These are phyloP conservation scores for Seriola quinqueradiata DNA, from an alignment of 2,113 vertebrate species.

Conservation along the genomic window DNA sequence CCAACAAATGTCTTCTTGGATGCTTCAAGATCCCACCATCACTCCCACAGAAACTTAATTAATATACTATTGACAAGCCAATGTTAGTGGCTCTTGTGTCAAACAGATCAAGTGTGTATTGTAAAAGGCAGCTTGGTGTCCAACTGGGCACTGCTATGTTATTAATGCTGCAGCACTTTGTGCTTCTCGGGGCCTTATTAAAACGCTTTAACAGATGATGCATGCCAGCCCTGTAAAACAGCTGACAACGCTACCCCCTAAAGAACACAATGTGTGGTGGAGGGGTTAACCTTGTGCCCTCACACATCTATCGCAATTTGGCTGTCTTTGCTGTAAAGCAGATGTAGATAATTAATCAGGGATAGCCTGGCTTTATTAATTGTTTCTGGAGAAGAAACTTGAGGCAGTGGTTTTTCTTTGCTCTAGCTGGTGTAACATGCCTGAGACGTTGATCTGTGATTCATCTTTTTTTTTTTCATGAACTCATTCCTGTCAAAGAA, in stretches of 20 bases:
- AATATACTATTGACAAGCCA: constrained; percentile 74
- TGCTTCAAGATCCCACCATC: constrained; percentile 44
- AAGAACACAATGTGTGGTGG: neutral
- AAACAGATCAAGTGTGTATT: constrained; percentile 70
- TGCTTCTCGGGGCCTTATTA: constrained; percentile 58
- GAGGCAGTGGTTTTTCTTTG: neutral
- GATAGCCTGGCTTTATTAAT: neutral
- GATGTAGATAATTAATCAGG: neutral
- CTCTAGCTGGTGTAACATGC: neutral
- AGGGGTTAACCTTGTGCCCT: constrained; percentile 23
- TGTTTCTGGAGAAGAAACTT: neutral
- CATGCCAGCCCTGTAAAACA: constrained; percentile 56
- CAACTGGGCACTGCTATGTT: constrained; percentile 37
- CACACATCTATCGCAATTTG: constrained; percentile 9
- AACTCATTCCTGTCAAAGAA: neutral
- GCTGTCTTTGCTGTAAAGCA: constrained; percentile 17
- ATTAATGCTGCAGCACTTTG: constrained; percentile 61
- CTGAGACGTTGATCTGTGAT: constrained; percentile 2
- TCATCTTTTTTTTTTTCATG: constrained; percentile 1
- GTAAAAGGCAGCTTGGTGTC: constrained; percentile 64
- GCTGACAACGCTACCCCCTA: constrained; percentile 45
- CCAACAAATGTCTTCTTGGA: constrained; percentile 54
- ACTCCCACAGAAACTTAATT: constrained; percentile 63
- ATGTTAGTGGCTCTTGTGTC: constrained; percentile 53
- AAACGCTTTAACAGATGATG: constrained; percentile 72